Evolutionary conservation across 2,888 invertebrate species (phyloP).

Genomic region (Andrena hattorfiana): DNA sequence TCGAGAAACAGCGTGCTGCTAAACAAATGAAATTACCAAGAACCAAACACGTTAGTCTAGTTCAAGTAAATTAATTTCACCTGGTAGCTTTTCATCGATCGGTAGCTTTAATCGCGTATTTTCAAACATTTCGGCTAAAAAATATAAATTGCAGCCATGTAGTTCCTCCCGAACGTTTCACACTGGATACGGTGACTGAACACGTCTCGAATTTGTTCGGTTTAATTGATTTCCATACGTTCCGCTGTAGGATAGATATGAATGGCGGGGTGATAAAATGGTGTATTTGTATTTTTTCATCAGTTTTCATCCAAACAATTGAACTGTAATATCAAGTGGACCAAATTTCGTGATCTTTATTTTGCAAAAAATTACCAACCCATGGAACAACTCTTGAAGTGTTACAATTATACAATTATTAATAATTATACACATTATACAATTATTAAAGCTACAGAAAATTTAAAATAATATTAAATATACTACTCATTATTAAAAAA

Average conservation of each 20-base stretch:
- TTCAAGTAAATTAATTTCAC: not conserved
- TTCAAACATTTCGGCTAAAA: not conserved
- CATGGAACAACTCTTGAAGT: no score
- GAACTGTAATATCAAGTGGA: not conserved
- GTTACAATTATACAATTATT: no score
- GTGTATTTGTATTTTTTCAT: slow-evolving; percentile 10
- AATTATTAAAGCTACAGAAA: no score
- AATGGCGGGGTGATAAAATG: not conserved
- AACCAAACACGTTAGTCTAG: not conserved
- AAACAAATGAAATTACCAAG: slow-evolving; percentile 16
- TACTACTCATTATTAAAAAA: no score
- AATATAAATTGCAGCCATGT: slow-evolving; percentile 1
- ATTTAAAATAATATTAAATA: no score
- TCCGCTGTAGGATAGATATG: not conserved
- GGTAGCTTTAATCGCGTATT: not conserved
- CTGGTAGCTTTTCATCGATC: not conserved
- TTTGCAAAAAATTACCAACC: no score
- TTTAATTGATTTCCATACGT: slow-evolving; percentile 21
- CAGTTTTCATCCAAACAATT: not conserved
- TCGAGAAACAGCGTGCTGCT: slow-evolving; percentile 9
- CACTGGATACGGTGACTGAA: slow-evolving; percentile 5
- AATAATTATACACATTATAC: no score
- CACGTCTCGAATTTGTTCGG: slow-evolving; percentile 26
- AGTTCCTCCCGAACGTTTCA: slow-evolving; percentile 10
- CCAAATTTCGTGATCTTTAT: no score